Base-by-base conservation (phyloP, 1,140 invertebrate genomes). In the Riptortus pedestris region DNA sequence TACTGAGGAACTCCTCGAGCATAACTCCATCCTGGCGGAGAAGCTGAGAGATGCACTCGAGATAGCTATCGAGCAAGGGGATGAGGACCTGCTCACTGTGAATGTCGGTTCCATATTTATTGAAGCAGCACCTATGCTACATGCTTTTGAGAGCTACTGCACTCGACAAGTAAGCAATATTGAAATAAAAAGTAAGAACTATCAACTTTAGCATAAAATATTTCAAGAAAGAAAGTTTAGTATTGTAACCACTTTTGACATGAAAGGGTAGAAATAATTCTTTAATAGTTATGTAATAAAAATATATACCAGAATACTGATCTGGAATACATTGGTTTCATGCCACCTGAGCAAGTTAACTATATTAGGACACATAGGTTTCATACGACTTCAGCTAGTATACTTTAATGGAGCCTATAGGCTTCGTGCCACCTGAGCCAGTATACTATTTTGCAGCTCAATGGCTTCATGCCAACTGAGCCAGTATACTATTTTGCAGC, bases 61-160 rank as follows among this genome's bases (percentile, higher is more conserved):
- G 73, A 86, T 90, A 64, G 89, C 92, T 9, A 72, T 83, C 11
- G 86, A 90, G 70, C 85, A 83, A 78, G 80, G 80, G 5, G 85
- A 88, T 69, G 81, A 91, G 78, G 91, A 96, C 77, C 79, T 93
- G 63, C 77, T 87, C 27, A 91, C 86, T 31, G 90, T 96, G 2
- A 91, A 93, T 73, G 87, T 96, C 63, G 93, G 93, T 5, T 87
- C 87, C 75, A 81, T 96, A 67, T 93, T 98, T 71, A 76, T 95
- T 51, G 89, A 95, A 72, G 89, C 89, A n/a, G 86, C 91, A 43
- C 84, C 85, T 58, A 95, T 96, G 91, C 80, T 98, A 69, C 85
- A 90, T 70, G 91, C 91, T 28, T 98, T 96, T 75, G 91, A 96
- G 75, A 89, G 85, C 52, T 98, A 98, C 73, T 97, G 94, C 75